These are phyloP conservation scores for Raja brachyura DNA, from an alignment of 2,113 vertebrate species.

Conservation along the genomic window DNA sequence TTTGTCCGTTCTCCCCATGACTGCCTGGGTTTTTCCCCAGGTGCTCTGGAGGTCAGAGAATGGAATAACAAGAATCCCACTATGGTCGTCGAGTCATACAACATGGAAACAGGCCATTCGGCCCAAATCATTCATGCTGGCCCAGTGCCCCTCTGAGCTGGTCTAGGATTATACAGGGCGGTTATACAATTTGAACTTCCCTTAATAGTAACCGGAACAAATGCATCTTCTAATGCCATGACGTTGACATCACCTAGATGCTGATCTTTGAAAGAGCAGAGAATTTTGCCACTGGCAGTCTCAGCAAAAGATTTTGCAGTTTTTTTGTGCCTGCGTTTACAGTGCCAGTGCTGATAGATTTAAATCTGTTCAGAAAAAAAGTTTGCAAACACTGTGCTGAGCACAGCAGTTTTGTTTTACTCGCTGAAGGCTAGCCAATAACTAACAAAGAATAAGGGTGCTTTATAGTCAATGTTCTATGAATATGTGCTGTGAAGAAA, in stretches of 20 bases:
- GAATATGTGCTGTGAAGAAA: no score
- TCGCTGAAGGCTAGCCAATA: not conserved
- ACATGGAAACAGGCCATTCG: no score
- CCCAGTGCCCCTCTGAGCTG: no score
- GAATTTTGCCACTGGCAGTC: not conserved
- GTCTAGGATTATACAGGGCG: no score
- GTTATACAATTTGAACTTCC: not conserved
- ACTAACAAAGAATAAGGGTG: not conserved
- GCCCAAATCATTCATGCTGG: no score
- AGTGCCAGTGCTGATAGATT: not conserved
- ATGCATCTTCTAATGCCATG: not conserved
- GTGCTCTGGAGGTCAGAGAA: not conserved
- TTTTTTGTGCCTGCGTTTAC: not conserved
- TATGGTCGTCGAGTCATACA: no score
- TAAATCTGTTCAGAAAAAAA: not conserved
- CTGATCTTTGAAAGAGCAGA: not conserved
- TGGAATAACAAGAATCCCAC: not conserved
- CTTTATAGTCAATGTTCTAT: not conserved
- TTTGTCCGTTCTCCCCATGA: no score
- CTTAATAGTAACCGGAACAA: not conserved
- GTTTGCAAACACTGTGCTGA: not conserved
- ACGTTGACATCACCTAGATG: no score
- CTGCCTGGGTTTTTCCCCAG: no score
- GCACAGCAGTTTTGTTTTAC: not conserved
- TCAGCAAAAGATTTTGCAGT: not conserved